phyloP scores from a whole-genome alignment of 2,113 vertebrate genomes.

The Lagopus leucura region DNA sequence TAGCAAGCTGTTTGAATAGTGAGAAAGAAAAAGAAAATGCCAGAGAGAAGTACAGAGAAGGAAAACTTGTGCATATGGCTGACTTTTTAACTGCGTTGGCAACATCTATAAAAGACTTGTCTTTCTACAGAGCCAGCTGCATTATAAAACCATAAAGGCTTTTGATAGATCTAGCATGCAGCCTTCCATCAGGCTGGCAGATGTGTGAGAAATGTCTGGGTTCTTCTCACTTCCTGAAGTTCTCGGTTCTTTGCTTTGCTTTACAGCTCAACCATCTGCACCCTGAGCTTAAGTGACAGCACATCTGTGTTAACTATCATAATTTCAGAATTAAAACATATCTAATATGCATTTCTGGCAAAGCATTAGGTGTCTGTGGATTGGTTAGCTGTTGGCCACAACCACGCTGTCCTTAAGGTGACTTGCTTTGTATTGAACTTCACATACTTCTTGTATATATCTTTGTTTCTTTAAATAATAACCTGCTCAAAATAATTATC shows the following conservation, averaged over 20 bases:
- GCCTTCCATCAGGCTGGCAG: neutral
- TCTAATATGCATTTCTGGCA: neutral
- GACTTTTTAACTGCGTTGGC: neutral
- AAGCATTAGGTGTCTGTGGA: neutral
- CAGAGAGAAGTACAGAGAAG: neutral
- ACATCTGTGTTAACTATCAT: neutral
- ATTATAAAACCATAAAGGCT: neutral
- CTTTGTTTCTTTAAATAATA: neutral
- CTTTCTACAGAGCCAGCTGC: neutral
- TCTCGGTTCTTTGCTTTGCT: neutral
- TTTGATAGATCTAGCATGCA: neutral
- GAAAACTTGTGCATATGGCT: neutral
- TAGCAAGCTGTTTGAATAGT: neutral
- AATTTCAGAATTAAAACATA: neutral
- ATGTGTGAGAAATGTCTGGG: accelerated
- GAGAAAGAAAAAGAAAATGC: neutral
- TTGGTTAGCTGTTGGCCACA: neutral
- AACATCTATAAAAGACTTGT: neutral
- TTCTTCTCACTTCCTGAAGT: neutral
- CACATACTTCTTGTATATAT: neutral
- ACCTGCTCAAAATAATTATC: neutral
- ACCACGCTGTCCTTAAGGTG: neutral
- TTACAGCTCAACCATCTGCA: neutral
- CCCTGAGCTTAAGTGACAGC: neutral
- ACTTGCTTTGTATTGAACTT: neutral